Evolutionary conservation across 2,113 vertebrate genomes (phyloP).

Genomic region (Chaetodon trifascialis): DNA sequence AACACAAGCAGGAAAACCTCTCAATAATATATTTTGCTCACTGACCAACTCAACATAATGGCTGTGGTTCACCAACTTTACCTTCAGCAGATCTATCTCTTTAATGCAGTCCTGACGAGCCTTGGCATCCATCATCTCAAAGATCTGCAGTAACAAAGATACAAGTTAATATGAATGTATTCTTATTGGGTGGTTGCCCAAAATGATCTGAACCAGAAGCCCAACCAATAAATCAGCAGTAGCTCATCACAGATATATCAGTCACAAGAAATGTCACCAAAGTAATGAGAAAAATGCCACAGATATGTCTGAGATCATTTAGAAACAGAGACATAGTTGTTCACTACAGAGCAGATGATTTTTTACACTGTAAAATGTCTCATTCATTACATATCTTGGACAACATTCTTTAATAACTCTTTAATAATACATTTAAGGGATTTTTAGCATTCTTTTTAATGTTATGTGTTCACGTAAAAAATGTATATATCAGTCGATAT

Average conservation of each 20-base stretch:
- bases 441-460: no score
- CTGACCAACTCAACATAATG: background rate
- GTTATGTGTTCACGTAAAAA: no score
- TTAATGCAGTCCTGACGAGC: slow-evolving; percentile 95
- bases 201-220: background rate
- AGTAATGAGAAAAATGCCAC: background rate
- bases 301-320: no score
- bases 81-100: slow-evolving; percentile 96
- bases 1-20: background rate
- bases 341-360: no score
- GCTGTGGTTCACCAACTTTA: slow-evolving; percentile 65
- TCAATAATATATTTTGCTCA: background rate
- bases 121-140: slow-evolving; percentile 97
- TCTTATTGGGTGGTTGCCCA: no score
- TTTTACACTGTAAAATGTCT: no score
- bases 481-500: no score
- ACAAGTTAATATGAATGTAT: background rate
- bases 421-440: no score
- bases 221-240: background rate
- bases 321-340: no score
- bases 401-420: no score
- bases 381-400: no score
- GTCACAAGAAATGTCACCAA: background rate
- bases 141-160: slow-evolving; percentile 84
- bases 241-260: background rate